A percentile compares a stretch with the other conserved stretches of the same genome.
Conservation (phyloP, 2,797 vertebrate genomes). For the Typhlichthys subterraneus region DNA sequence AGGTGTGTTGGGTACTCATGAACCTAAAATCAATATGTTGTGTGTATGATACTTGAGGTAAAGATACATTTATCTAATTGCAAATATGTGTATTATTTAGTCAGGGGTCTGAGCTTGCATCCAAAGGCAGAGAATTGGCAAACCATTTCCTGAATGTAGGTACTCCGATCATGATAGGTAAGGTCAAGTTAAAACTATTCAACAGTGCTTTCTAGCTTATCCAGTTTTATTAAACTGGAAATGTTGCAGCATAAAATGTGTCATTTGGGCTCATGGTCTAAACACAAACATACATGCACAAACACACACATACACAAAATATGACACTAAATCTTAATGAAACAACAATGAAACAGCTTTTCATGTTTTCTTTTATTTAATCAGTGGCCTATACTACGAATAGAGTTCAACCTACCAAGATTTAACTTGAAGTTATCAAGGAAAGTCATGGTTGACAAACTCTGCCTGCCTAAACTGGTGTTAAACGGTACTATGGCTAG, state of each 20-base stretch:
- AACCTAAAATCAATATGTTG: neutral
- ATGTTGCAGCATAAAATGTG: neutral
- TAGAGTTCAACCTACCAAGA: no score
- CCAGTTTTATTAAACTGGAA: neutral
- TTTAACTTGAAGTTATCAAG: no score
- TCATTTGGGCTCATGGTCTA: no score
- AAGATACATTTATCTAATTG: neutral
- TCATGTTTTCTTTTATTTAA: no score
- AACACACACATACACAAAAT: no score
- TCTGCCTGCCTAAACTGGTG: no score
- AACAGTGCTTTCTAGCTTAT: neutral
- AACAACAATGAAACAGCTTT: no score
- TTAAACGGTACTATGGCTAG: no score
- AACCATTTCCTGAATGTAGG: slow-evolving; percentile 91
- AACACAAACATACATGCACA: no score
- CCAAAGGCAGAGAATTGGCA: slow-evolving; percentile 90
- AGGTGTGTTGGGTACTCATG: slow-evolving; percentile 74
- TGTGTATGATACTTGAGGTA: slow-evolving; percentile 2
- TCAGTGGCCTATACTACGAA: no score
- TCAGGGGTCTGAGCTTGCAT: slow-evolving; percentile 88
- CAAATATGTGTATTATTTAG: slow-evolving; percentile 63
- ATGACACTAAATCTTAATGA: no score
- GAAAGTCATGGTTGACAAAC: no score
- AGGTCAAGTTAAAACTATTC: slow-evolving; percentile 36
- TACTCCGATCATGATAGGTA: slow-evolving; percentile 96